Base-by-base conservation (phyloP, 2,888 invertebrate species). In the Pheosia tremula region DNA sequence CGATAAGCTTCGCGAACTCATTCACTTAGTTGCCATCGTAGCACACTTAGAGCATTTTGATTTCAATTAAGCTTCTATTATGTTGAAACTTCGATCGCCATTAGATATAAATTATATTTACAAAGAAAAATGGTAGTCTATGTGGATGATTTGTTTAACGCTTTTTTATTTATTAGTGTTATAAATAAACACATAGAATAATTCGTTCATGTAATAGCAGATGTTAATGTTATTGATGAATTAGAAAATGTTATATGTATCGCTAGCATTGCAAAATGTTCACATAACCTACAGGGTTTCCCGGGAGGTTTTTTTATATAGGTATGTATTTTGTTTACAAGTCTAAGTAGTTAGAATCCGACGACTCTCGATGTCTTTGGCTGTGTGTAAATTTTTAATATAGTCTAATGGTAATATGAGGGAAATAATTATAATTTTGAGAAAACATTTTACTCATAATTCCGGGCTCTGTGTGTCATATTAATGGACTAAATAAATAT, bases 181-280 rank as follows among this genome's bases (percentile, higher is more conserved):
- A 78, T 71, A 73, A 80, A 72, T 68, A 59, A 76, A 78, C 73
- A 79, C 78, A 69, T 78, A 72, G 57, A 80, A 67, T 78, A 73
- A 72, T 68, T 79, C 69, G 71, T 72, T 79, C 79, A 80, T 84
- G 78, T 84, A 79, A 79, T 74, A 80, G 81, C 75, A 77, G 67
- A 74, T 81, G 69, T 80, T 73, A 78, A 72, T 80, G 75, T 78
- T 73, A 71, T 78, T 74, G 68, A 76, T 71, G 65, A 77, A 72
- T 70, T 75, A 65, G 62, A 71, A 50, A 70, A 79, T 80, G 74
- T 75, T 79, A 77, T 77, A 82, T 83, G 79, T 82, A 80, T 85
- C 93, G 93, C 90, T 93, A 91, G 91, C 91, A 93, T 94, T 94
- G 94, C 94, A 93, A 93, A 93, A 94, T 94, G 94, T 94, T 94